A percentile compares a stretch with the other conserved stretches of the same genome.
Evolutionary conservation across 2,113 vertebrate species (phyloP).

Genomic region (Lonchura striata): DNA sequence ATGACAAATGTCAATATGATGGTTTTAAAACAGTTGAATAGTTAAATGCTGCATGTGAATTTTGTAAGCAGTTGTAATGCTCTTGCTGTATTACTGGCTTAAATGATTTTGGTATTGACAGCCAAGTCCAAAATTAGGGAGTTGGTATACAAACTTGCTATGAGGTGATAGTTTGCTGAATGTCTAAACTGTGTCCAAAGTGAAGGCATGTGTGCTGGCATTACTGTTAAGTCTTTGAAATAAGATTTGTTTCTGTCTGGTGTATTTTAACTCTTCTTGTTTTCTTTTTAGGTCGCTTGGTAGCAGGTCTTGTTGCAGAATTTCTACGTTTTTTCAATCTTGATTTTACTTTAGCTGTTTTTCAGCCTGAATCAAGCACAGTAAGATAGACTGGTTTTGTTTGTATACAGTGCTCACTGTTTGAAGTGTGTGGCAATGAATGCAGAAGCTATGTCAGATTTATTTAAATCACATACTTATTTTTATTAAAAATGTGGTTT

Average conservation of each 20-base stretch:
- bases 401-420: not conserved
- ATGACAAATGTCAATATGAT: not conserved
- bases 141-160: not conserved
- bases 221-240: not conserved
- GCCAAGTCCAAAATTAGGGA: not conserved
- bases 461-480: not conserved
- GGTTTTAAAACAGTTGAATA: not conserved
- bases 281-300: conserved; percentile 81
- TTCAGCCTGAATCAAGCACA: conserved; percentile 91
- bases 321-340: conserved; percentile 93
- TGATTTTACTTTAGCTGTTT: conserved; percentile 93
- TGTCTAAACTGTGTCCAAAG: not conserved
- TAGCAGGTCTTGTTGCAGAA: conserved; percentile 87
- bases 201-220: not conserved
- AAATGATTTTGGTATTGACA: not conserved
- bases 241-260: not conserved
- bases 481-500: not conserved
- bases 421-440: not conserved
- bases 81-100: not conserved
- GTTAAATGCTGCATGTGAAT: not conserved
- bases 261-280: not conserved
- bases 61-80: not conserved
- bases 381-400: conserved; percentile 69
- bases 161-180: not conserved
- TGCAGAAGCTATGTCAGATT: not conserved